A percentile compares a stretch with the other conserved stretches of the same genome.
These are phyloP conservation scores for Phymanthus crucifer DNA, from an alignment of 92 coral and sea anemone species.

Conservation along the genomic window DNA sequence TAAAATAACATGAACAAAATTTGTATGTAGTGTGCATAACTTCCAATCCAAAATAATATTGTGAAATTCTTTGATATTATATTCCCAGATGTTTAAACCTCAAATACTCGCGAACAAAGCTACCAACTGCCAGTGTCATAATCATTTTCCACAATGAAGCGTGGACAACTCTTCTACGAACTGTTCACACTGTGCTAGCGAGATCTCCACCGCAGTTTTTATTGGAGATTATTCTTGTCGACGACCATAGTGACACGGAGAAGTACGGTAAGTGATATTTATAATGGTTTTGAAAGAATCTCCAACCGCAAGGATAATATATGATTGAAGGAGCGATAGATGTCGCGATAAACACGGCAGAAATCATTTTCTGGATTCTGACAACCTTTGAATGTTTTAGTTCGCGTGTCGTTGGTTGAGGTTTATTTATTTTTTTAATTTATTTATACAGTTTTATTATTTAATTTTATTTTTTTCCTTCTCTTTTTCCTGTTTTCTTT, in stretches of 20 bases:
- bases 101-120: slow-evolving; percentile 60
- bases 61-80: not conserved
- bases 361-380: not conserved
- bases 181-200: slow-evolving; percentile 87
- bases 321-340: not conserved
- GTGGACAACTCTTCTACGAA: slow-evolving; percentile 91
- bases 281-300: not conserved
- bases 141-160: slow-evolving; percentile 97
- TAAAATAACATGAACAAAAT: no score
- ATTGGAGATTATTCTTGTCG: slow-evolving; percentile 85
- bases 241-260: slow-evolving; percentile 77
- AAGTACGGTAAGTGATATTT: slow-evolving; percentile 63
- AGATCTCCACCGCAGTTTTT: slow-evolving; percentile 85
- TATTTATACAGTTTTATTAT: not conserved
- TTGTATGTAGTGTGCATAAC: not conserved
- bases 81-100: slow-evolving; percentile 66
- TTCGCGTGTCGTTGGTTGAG: not conserved
- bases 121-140: slow-evolving; percentile 90
- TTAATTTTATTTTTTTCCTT: not conserved
- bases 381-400: not conserved
- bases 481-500: not conserved
- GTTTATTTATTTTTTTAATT: not conserved
- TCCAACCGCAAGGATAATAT: not conserved
- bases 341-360: not conserved
- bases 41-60: not conserved